phyloP scores from a whole-genome alignment of 1,140 invertebrate species.

The Vanessa atalanta region DNA sequence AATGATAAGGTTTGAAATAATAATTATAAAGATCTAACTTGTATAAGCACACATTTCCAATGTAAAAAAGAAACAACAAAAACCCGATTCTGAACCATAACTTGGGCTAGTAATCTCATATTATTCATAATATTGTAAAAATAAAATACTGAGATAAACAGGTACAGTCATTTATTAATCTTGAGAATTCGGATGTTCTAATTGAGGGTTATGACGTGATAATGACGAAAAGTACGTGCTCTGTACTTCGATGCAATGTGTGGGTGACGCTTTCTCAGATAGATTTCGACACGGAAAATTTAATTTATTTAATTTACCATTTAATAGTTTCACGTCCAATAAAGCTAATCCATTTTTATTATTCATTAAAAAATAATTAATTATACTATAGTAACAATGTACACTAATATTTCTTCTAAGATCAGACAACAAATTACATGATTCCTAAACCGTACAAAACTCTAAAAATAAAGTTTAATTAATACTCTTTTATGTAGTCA shows the following conservation, averaged over 20 bases:
- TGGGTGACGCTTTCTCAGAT: conserved; percentile 13
- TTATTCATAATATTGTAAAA: no score
- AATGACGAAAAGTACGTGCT: conserved; percentile 34
- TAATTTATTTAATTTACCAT: no score
- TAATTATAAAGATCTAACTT: no score
- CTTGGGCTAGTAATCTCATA: no score
- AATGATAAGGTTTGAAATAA: no score
- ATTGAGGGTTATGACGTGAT: conserved; percentile 50
- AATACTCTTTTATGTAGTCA: not conserved
- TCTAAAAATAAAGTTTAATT: not conserved
- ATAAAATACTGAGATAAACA: no score
- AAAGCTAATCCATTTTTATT: no score
- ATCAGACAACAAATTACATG: not conserved
- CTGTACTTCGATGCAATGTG: conserved; percentile 18
- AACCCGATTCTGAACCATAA: no score
- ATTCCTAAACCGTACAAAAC: not conserved
- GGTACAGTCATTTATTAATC: not conserved
- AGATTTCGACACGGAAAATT: no score
- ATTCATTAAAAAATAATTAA: not conserved
- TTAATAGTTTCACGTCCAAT: no score
- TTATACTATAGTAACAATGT: not conserved
- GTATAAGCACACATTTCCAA: no score
- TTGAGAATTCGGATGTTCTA: conserved; percentile 36
- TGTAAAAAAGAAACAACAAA: no score
- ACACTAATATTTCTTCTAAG: not conserved